Base-by-base conservation (phyloP, 1,140 invertebrate genomes). In the Drosophila neocordata region DNA sequence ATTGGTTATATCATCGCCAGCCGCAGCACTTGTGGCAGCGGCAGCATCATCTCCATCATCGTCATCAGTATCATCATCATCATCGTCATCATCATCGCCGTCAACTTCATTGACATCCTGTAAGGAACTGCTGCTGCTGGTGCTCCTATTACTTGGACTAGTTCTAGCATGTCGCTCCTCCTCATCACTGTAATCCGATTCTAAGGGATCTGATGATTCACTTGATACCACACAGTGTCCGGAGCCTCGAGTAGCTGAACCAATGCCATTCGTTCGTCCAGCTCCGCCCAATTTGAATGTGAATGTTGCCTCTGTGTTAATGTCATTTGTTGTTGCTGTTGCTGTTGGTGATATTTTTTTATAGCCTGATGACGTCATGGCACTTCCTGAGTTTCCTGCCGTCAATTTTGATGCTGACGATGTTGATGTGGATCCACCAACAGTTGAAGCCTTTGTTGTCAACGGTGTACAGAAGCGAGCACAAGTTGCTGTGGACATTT, bases 161-260 rank as follows among this genome's bases (percentile, higher is more conserved):
- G 62, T 44, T 38, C 65, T 55, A 65, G 60, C 27, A 35, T 68
- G 48, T 13, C 52, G 55, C 18, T 79, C 73, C 24, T 69, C 73
- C 38, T 91, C 89, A 56, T 91, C 89, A 41, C 90, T 90, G 51
- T 84, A 91, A 52, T 91, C 90, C 3, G 90, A 91, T 52, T 90
- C 90, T 31, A 91, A 55, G 2, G 88, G 88, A 89, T 91, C 90
- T 58, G 90, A 91, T 52, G 88, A 91, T 72, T 90, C 90, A 69
- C 84, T 90, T 48, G 84, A 90, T 38, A 77, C 81, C 7, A 80
- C 69, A 22, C 76, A 88, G 58, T 68, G 75, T 41, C 77, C 62
- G 38, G 67, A 65, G 13, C 58, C 41, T 11, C 71, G 31, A 55
- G 52, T 56, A 55, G 37, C 60, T 18, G 41, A 48, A 20, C 58